Evolutionary conservation across 2,113 vertebrate genomes (phyloP), one percentile per base, ranked within the genome.

Genomic region (Pedetes capensis): DNA sequence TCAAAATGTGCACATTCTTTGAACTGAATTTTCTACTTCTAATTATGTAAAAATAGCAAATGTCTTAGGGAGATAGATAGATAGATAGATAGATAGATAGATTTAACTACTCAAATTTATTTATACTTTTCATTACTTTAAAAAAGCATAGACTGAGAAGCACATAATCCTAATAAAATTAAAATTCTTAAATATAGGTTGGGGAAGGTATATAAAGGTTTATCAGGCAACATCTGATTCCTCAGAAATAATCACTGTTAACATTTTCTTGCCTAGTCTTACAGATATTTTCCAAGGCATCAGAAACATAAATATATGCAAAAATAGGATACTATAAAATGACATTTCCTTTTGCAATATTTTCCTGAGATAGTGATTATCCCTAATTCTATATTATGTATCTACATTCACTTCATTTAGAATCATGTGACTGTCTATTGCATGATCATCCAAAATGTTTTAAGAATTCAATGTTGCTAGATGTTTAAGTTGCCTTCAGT

Each of bases 1-100:
- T 89, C 55, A 95, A 82, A 86, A 82, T 78, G 55, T 92, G 86
- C 69, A 78, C 32, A 66, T 66, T 22, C 10, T 87, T 92, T 92
- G n/a, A 88, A 66, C 25, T 61, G 68, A 82, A 2, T 8, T 59
- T 64, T 29, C 27, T 23, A 89, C 23, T 89, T 88, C n/a, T 85
- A 51, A 29, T 23, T 20, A 69, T 59, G 81, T 76, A 85, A 59
- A 89, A 75, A 57, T n/a, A 82, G 47, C 53, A 79, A 84, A 91
- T 76, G 27, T 3, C 3, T 32, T 81, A 44, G 75, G 18, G 5
- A n/a, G n/a, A n/a, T n/a, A n/a, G n/a, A n/a, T n/a, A n/a, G n/a
- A n/a, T n/a, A n/a, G n/a, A n/a, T n/a, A n/a, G n/a, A n/a, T n/a
- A n/a, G n/a, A 80, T 44, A 87, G n/a, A n/a, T 23, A 11, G 39